A percentile compares a stretch with the other conserved stretches of the same genome.
These are phyloP conservation scores for Popillia japonica DNA, from an alignment of 1,140 invertebrate genomes.

Conservation along the genomic window DNA sequence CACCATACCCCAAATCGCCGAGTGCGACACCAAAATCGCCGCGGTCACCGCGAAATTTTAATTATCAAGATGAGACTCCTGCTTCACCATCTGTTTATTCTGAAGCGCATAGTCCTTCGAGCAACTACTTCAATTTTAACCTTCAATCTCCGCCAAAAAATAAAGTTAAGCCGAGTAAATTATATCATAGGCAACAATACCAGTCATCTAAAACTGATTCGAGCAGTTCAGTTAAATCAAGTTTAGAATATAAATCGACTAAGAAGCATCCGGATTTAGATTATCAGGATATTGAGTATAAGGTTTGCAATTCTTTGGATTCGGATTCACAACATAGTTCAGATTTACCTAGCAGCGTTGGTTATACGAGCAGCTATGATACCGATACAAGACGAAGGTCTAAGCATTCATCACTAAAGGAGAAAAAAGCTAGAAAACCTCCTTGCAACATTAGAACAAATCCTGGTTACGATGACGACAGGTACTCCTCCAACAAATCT, in stretches of 20 bases:
- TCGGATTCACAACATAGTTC: slow-evolving; percentile 54
- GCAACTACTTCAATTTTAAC: slow-evolving; percentile 48
- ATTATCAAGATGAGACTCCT: slow-evolving; percentile 33
- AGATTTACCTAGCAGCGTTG: slow-evolving; percentile 52
- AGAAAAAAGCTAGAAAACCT: slow-evolving; percentile 51
- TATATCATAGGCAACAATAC: slow-evolving; percentile 44
- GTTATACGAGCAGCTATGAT: slow-evolving; percentile 52
- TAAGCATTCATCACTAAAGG: slow-evolving; percentile 55
- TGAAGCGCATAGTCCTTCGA: slow-evolving; percentile 20
- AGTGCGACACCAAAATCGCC: slow-evolving; percentile 37
- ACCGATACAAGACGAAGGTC: slow-evolving; percentile 46
- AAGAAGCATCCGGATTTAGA: slow-evolving; percentile 54
- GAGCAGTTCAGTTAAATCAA: slow-evolving; percentile 53
- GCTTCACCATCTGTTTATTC: slow-evolving; percentile 8
- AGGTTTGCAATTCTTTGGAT: slow-evolving; percentile 56
- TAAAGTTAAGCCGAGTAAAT: slow-evolving; percentile 39
- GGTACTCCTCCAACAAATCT: slow-evolving; percentile 54
- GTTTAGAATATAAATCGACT: slow-evolving; percentile 55
- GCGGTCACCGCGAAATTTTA: slow-evolving; percentile 5
- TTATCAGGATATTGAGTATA: slow-evolving; percentile 57
- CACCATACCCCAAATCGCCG: slow-evolving; percentile 20
- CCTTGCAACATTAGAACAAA: slow-evolving; percentile 55
- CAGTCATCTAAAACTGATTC: slow-evolving; percentile 54
- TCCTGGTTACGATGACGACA: slow-evolving; percentile 54
- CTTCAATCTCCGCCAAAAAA: slow-evolving; percentile 51